phyloP scores from a whole-genome alignment of 2,888 invertebrate genomes.

The Hipparchia sbordonii region DNA sequence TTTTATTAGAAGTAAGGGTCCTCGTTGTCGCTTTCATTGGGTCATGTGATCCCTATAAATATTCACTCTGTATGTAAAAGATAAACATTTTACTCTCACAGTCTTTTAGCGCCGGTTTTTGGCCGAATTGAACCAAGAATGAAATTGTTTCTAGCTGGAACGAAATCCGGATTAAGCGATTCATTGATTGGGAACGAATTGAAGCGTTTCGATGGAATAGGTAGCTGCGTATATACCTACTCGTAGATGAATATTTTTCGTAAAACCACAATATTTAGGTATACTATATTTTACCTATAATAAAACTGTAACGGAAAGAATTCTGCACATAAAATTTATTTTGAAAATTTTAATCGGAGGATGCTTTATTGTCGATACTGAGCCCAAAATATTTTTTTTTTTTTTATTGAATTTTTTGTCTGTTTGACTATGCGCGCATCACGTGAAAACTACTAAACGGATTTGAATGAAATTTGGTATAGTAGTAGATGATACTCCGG shows the following conservation, averaged over 20 bases:
- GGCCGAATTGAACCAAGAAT: conserved; percentile 6
- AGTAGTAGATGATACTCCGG: too few species aligned
- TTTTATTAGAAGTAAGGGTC: conserved; percentile 33
- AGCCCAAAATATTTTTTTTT: too few species aligned
- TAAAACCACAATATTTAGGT: not conserved
- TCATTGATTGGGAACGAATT: conserved; percentile 11
- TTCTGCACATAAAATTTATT: too few species aligned
- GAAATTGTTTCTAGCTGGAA: conserved; percentile 19
- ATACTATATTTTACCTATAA: too few species aligned
- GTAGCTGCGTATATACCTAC: not conserved
- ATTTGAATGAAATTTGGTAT: too few species aligned
- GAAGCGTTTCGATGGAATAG: not conserved
- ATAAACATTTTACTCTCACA: conserved; percentile 25
- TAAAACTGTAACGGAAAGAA: not conserved
- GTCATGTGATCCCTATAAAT: conserved; percentile 35
- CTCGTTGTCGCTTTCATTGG: conserved; percentile 36
- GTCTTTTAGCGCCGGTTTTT: conserved; percentile 18
- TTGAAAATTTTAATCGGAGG: too few species aligned
- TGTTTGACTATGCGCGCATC: too few species aligned
- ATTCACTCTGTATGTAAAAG: conserved; percentile 33
- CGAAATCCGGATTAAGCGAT: conserved; percentile 17
- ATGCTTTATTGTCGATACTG: too few species aligned
- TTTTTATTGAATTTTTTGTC: too few species aligned
- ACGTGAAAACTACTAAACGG: too few species aligned
- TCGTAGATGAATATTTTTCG: not conserved